These are phyloP conservation scores for Hydrolagus affinis DNA, from an alignment of 2,113 vertebrate genomes.

Conservation along the genomic window DNA sequence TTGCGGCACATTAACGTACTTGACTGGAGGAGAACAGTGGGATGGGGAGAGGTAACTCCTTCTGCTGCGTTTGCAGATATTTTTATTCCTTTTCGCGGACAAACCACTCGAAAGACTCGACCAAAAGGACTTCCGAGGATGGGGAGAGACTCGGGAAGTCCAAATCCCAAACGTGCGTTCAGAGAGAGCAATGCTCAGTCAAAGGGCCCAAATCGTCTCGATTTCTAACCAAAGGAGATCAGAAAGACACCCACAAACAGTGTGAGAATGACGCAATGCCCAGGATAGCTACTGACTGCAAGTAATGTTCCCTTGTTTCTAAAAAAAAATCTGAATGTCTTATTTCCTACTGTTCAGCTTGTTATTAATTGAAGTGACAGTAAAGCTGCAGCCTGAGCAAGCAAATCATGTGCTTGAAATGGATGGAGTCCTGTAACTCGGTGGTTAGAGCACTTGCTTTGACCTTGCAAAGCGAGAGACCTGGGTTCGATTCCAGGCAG, in stretches of 20 bases:
- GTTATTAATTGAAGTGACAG: too few relatives aligned
- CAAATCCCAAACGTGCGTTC: neutral
- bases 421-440: too few relatives aligned
- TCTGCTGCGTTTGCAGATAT: conserved; percentile 35
- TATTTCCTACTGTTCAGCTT: too few relatives aligned
- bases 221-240: conserved; percentile 6
- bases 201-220: conserved; percentile 30
- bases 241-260: neutral
- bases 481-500: too few relatives aligned
- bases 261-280: neutral
- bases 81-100: conserved; percentile 34
- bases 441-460: too few relatives aligned
- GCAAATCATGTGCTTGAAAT: too few relatives aligned
- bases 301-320: neutral
- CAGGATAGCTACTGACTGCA: neutral
- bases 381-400: too few relatives aligned
- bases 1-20: neutral
- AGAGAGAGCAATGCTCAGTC: neutral
- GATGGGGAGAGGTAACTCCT: neutral
- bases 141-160: conserved; percentile 29
- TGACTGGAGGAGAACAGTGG: neutral
- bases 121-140: conserved; percentile 22
- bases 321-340: too few relatives aligned
- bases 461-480: too few relatives aligned
- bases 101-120: neutral